phyloP scores from a whole-genome alignment of 2,888 invertebrate genomes.

The Pristionchus japonicus region DNA sequence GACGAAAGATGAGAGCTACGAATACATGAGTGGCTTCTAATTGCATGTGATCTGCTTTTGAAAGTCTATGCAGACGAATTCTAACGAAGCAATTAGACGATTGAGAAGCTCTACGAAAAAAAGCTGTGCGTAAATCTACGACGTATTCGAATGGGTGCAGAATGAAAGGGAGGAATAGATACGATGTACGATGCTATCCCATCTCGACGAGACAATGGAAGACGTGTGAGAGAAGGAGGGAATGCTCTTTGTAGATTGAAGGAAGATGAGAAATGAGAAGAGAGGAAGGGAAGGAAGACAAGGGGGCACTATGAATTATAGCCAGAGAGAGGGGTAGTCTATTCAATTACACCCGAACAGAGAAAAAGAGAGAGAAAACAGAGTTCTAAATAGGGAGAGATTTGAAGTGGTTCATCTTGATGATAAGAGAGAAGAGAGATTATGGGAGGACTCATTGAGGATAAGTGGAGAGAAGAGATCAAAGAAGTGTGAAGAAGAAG shows the following conservation, averaged over 20 bases:
- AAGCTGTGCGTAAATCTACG: too few species aligned
- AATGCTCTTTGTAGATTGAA: slow-evolving; percentile 37
- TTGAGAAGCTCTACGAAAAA: too few species aligned
- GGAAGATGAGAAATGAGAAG: slow-evolving; percentile 31
- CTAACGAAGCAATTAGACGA: too few species aligned
- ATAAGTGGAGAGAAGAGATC: not conserved
- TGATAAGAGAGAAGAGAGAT: not conserved
- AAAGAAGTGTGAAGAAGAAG: not conserved
- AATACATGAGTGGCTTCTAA: too few species aligned
- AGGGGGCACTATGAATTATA: slow-evolving; percentile 28
- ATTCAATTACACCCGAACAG: slow-evolving; percentile 25
- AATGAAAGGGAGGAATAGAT: too few species aligned
- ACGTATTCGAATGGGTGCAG: too few species aligned
- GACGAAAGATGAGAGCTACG: not conserved
- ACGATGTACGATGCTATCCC: too few species aligned
- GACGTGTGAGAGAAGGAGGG: not conserved
- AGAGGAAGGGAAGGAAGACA: not conserved
- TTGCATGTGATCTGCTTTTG: too few species aligned
- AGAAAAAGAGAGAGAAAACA: not conserved
- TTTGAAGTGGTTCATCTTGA: not conserved
- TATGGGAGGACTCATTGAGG: not conserved
- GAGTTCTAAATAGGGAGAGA: not conserved
- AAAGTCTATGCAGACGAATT: too few species aligned
- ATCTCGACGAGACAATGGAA: not conserved
- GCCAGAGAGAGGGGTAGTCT: not conserved